Percentiles rank a stretch among this genome's conserved stretches.
These are phyloP conservation scores for Theristus sp. DNA, from an alignment of 2,888 invertebrate species.

Conservation along the genomic window DNA sequence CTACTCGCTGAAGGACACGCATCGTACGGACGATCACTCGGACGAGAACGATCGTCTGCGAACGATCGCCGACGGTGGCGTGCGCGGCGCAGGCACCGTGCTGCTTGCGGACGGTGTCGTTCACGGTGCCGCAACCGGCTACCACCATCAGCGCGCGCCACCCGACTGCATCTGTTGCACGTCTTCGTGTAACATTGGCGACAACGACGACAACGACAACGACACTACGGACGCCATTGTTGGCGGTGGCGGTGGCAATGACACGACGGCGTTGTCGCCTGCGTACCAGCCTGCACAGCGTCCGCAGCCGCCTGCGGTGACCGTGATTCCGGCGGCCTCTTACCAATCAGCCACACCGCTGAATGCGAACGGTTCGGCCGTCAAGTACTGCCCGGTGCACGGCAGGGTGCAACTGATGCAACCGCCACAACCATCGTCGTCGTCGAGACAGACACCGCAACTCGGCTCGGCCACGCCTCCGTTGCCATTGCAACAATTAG, in stretches of 20 bases:
- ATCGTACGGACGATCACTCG: neutral
- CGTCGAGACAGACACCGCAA: too few species aligned
- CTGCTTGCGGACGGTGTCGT: too few species aligned
- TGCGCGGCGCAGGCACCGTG: too few species aligned
- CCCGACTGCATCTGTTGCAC: neutral
- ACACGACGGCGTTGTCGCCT: neutral
- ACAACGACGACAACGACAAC: neutral
- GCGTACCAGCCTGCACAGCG: neutral
- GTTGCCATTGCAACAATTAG: too few species aligned
- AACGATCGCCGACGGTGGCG: too few species aligned
- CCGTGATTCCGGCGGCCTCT: neutral
- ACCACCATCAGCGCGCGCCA: neutral
- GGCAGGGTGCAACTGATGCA: too few species aligned
- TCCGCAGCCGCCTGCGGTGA: neutral
- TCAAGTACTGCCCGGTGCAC: neutral
- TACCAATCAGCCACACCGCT: neutral
- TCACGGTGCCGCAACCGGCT: neutral
- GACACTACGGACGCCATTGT: neutral
- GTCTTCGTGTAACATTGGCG: neutral
- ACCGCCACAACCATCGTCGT: too few species aligned
- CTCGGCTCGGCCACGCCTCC: too few species aligned
- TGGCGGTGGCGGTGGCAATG: neutral
- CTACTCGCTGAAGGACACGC: constrained; percentile 17
- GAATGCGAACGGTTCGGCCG: neutral
- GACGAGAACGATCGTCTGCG: too few species aligned